Evolutionary conservation across 2,113 vertebrate species (phyloP).

Genomic region (Nycticryphes semicollaris): DNA sequence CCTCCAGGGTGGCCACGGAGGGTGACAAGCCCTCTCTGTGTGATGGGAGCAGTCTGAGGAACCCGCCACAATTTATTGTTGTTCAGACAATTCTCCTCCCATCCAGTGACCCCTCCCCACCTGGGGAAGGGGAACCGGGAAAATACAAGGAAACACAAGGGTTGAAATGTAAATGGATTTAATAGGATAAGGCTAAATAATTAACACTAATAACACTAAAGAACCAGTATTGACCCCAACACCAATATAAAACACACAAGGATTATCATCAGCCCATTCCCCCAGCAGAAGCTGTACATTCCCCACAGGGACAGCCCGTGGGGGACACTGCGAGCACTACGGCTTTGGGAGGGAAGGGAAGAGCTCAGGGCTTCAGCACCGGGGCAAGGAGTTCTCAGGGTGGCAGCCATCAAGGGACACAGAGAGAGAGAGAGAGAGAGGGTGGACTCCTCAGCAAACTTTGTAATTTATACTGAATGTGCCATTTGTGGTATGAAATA

Average conservation of each 20-base stretch:
- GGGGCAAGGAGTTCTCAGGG: background rate
- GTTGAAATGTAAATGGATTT: background rate
- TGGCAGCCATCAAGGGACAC: too few species aligned
- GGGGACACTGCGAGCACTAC: background rate
- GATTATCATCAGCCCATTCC: background rate
- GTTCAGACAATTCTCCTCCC: background rate
- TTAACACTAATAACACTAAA: background rate
- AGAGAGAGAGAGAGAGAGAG: background rate
- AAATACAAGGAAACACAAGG: background rate
- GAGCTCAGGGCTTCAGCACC: background rate
- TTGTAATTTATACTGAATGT: background rate
- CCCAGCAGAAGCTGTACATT: background rate
- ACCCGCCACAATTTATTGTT: background rate
- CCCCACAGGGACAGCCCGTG: background rate
- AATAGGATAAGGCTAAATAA: background rate
- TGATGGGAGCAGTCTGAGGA: background rate
- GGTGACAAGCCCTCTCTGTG: background rate
- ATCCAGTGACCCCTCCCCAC: background rate
- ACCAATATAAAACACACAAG: background rate
- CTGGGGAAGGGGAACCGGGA: background rate
- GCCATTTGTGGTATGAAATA: background rate
- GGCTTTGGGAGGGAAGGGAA: background rate
- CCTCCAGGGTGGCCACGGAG: rapidly evolving
- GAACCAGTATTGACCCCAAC: background rate
- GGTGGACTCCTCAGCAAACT: background rate